Percentiles rank a stretch among this genome's conserved stretches.
phyloP scores from a whole-genome alignment of 2,888 invertebrate genomes.

The Folsomia manolachei region DNA sequence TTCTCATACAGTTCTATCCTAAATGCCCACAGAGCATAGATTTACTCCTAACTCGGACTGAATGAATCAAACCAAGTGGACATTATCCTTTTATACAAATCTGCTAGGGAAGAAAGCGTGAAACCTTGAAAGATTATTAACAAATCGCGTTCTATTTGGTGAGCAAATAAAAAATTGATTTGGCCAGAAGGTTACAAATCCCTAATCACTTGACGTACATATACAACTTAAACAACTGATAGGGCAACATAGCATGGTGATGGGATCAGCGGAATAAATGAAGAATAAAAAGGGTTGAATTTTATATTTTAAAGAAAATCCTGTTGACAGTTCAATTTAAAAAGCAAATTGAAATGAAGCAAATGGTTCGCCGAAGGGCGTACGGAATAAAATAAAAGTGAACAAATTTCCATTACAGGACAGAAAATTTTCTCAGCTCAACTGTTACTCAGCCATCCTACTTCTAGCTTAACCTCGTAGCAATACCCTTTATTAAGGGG shows the following conservation, averaged over 20 bases:
- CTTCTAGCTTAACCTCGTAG: too few species aligned
- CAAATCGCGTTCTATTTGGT: background rate
- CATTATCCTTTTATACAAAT: background rate
- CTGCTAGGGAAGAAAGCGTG: background rate
- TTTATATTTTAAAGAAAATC: conserved; percentile 23
- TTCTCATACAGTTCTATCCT: too few species aligned
- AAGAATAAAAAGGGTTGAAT: conserved; percentile 11
- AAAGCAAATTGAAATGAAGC: conserved; percentile 29
- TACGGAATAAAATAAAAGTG: background rate
- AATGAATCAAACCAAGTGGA: background rate
- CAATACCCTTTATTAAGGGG: too few species aligned
- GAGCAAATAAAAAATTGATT: background rate
- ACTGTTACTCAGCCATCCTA: background rate
- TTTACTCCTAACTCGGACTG: background rate
- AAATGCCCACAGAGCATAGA: background rate
- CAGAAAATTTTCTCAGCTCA: background rate
- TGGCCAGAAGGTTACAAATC: background rate
- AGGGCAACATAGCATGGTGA: background rate
- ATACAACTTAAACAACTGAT: background rate
- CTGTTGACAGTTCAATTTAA: conserved; percentile 31
- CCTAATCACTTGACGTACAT: background rate
- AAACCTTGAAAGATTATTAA: background rate
- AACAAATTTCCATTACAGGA: background rate
- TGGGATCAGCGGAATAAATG: background rate
- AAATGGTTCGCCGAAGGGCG: background rate